Evolutionary conservation across 2,888 invertebrate species (phyloP).

Genomic region (Xylota segnis): DNA sequence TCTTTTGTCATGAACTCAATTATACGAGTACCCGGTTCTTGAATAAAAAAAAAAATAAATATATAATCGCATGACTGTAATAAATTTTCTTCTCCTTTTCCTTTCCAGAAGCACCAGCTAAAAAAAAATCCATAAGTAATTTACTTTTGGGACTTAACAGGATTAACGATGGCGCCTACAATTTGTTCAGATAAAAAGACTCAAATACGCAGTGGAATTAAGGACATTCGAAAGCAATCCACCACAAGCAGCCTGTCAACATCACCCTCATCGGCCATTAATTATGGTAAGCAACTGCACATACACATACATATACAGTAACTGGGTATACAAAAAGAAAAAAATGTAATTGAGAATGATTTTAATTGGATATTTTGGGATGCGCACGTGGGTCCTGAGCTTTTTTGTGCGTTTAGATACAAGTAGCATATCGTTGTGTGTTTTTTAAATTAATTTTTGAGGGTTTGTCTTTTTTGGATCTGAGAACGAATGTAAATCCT

Average conservation of each 20-base stretch:
- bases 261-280: conserved; percentile 78
- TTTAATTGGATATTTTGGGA: conserved; percentile 36
- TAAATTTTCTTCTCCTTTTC: conserved; percentile 31
- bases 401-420: neutral
- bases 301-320: neutral
- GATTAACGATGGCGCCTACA: conserved; percentile 82
- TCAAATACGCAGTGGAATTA: conserved; percentile 78
- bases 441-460: neutral
- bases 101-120: conserved; percentile 11
- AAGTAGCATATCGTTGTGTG: neutral
- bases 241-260: conserved; percentile 70
- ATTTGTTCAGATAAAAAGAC: conserved; percentile 82
- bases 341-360: conserved; percentile 24
- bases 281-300: conserved; percentile 78
- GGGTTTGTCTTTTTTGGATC: neutral
- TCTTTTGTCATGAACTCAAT: conserved; percentile 11
- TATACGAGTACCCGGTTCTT: neutral
- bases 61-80: conserved; percentile 37
- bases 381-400: conserved; percentile 27
- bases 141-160: conserved; percentile 43
- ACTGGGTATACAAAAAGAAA: neutral
- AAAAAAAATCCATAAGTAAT: conserved; percentile 29
- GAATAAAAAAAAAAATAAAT: conserved; percentile 20
- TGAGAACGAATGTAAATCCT: neutral
- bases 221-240: conserved; percentile 72